Evolutionary conservation across 2,888 invertebrate species (phyloP).

Genomic region (Ectemnius cavifrons): DNA sequence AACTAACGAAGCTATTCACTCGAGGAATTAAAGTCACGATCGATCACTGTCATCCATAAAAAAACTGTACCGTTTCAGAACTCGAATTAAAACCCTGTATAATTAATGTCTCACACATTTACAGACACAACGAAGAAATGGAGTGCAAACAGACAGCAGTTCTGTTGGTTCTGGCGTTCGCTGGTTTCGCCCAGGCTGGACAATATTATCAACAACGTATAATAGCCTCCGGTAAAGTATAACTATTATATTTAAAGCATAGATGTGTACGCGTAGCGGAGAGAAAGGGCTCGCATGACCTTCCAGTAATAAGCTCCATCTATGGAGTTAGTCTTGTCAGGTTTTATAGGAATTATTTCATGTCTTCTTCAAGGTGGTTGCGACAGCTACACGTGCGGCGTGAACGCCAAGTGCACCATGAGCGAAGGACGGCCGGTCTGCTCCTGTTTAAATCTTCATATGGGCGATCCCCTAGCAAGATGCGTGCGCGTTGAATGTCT

Average conservation of each 20-base stretch:
- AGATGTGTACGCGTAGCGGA: neutral
- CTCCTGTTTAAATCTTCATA: conserved; percentile 88
- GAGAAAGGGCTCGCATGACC: neutral
- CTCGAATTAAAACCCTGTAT: too few species aligned
- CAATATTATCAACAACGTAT: conserved; percentile 54
- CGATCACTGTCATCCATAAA: too few species aligned
- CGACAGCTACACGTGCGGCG: conserved; percentile 74
- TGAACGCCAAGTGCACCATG: conserved; percentile 76
- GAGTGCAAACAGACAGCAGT: conserved; percentile 56
- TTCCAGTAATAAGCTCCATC: neutral
- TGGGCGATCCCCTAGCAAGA: conserved; percentile 87
- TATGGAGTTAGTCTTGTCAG: conserved; percentile 1
- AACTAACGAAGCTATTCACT: too few species aligned
- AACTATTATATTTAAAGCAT: too few species aligned
- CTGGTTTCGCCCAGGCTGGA: conserved; percentile 47
- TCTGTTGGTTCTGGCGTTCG: conserved; percentile 59
- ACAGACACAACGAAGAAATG: conserved; percentile 47
- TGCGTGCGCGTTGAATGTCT: conserved; percentile 88
- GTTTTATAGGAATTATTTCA: neutral
- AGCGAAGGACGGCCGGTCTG: conserved; percentile 87
- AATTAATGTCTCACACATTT: neutral
- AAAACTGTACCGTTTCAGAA: too few species aligned
- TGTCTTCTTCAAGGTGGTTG: conserved; percentile 61
- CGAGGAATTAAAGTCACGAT: too few species aligned
- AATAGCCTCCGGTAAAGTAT: conserved; percentile 60